Evolutionary conservation across 2,888 invertebrate species (phyloP).

Genomic region (Herminia tarsipennalis): DNA sequence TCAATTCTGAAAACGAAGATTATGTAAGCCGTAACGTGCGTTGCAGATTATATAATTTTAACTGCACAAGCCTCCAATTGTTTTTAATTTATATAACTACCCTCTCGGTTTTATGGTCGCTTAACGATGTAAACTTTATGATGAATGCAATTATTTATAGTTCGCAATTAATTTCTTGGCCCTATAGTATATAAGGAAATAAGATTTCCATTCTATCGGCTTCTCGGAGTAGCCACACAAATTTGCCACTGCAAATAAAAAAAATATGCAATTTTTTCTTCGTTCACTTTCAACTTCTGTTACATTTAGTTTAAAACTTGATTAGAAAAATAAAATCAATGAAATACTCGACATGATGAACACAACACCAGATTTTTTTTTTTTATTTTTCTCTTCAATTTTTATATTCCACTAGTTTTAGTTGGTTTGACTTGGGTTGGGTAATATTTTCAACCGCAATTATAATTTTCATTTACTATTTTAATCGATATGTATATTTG

Average conservation of each 20-base stretch:
- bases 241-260: conserved; percentile 21
- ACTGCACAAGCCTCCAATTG: not conserved
- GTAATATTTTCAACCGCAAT: conserved; percentile 35
- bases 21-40: not conserved
- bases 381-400: conserved; percentile 39
- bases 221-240: conserved; percentile 8
- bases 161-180: conserved; percentile 16
- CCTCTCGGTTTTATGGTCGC: conserved; percentile 4
- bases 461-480: conserved; percentile 27
- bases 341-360: conserved; percentile 18
- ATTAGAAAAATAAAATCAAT: conserved; percentile 35
- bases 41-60: not conserved
- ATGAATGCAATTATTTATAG: conserved; percentile 8
- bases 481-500: conserved; percentile 21
- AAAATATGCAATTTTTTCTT: conserved; percentile 8
- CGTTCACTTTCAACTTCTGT: conserved; percentile 18
- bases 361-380: conserved; percentile 22
- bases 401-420: conserved; percentile 52
- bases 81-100: conserved; percentile 21
- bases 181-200: conserved; percentile 24
- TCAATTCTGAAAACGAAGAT: not conserved
- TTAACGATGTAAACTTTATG: conserved; percentile 2
- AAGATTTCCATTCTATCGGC: conserved; percentile 24
- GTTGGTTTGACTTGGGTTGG: conserved; percentile 46
- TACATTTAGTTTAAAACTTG: conserved; percentile 27